A percentile compares a stretch with the other conserved stretches of the same genome.
Evolutionary conservation across 2,797 vertebrate genomes (phyloP).

Genomic region (Lateolabrax maculatus): DNA sequence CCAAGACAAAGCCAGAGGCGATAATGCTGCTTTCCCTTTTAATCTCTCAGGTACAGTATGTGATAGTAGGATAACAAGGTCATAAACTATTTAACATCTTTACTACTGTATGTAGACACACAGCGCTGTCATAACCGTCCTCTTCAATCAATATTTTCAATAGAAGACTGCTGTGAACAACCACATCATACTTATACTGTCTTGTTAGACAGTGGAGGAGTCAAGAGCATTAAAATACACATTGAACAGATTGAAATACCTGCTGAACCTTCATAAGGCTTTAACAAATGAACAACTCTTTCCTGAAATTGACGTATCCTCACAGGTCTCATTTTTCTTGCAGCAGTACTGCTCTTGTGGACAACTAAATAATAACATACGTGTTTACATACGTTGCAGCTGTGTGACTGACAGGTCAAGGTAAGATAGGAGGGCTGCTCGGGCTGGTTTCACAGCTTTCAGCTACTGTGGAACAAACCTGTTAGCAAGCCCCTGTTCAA

Average conservation of each 20-base stretch:
- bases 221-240: background rate
- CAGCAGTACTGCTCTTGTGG: slow-evolving; percentile 29
- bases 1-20: slow-evolving; percentile 32
- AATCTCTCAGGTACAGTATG: slow-evolving; percentile 47
- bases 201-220: background rate
- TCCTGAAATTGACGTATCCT: slow-evolving; percentile 4
- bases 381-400: slow-evolving; percentile 6
- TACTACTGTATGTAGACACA: slow-evolving; percentile 2
- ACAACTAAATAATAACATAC: slow-evolving; percentile 4
- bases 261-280: background rate
- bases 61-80: slow-evolving; percentile 43
- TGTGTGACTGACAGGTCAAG: slow-evolving; percentile 13
- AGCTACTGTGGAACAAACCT: slow-evolving; percentile 3
- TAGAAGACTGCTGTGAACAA: slow-evolving; percentile 6
- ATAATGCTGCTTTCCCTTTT: slow-evolving; percentile 6
- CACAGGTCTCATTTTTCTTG: slow-evolving; percentile 10
- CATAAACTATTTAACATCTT: slow-evolving; percentile 4
- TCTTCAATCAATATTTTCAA: background rate
- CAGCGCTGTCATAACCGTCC: background rate
- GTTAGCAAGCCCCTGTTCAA: background rate
- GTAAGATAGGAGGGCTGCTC: slow-evolving; percentile 8
- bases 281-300: slow-evolving; percentile 7
- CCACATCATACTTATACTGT: background rate
- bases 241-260: background rate
- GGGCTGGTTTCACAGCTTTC: slow-evolving; percentile 50